Evolutionary conservation across 1,140 invertebrate genomes (phyloP).

Genomic region (Heliconius hewitsoni): DNA sequence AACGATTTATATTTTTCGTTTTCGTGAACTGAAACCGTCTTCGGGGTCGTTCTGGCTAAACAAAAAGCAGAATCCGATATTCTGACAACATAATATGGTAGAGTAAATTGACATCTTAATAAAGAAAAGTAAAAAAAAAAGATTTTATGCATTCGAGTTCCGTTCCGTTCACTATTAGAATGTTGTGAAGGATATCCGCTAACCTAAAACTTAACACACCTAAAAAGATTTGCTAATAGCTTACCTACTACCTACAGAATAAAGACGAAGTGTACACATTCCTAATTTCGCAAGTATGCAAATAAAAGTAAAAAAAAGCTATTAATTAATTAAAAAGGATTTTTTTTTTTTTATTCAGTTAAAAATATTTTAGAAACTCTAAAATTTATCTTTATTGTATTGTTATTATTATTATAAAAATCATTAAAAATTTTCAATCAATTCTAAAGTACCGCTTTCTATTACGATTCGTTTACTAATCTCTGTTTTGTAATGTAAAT

Average conservation of each 20-base stretch:
- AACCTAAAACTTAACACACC: not conserved
- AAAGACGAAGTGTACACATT: not conserved
- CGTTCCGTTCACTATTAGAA: not conserved
- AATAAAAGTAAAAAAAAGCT: no score
- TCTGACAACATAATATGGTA: no score
- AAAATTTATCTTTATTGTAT: not conserved
- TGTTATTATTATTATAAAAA: not conserved
- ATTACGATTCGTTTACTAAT: not conserved
- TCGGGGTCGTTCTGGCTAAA: no score
- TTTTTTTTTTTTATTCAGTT: no score
- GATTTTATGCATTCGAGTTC: no score
- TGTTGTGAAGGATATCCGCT: not conserved
- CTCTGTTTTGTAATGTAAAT: not conserved
- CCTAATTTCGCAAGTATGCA: no score
- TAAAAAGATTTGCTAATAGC: not conserved
- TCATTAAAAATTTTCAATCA: not conserved
- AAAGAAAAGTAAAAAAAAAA: no score
- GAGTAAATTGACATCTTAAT: no score
- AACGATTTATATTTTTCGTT: no score
- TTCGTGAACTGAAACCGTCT: no score
- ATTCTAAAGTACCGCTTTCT: constrained; percentile 8
- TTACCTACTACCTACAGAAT: not conserved
- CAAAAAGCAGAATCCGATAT: no score
- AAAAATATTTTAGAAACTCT: not conserved
- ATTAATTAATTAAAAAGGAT: no score